Percentiles rank a stretch among this genome's conserved stretches.
These are phyloP conservation scores for Coelopa pilipes DNA, from an alignment of 2,888 invertebrate species.

Conservation along the genomic window DNA sequence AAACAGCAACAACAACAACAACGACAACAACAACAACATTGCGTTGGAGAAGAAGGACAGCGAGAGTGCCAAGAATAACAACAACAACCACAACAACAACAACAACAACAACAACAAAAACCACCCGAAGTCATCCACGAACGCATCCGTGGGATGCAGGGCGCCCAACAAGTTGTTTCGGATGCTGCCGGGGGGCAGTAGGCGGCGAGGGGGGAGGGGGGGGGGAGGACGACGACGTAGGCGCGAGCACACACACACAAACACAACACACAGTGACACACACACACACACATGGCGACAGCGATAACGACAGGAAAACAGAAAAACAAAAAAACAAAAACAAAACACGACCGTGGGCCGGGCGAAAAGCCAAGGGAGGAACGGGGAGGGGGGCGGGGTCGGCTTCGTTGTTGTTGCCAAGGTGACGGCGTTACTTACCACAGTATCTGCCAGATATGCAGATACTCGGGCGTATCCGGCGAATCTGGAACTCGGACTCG, in stretches of 20 bases:
- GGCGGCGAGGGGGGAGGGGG: neutral
- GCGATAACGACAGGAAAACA: too few species aligned
- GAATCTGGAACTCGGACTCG: neutral
- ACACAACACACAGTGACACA: neutral
- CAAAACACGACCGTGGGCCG: too few species aligned
- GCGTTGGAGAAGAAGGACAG: neutral
- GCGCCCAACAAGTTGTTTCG: conserved; percentile 22
- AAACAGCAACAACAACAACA: conserved; percentile 1
- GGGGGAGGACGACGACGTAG: neutral
- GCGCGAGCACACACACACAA: neutral
- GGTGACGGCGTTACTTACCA: too few species aligned
- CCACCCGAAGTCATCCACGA: too few species aligned
- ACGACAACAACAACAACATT: neutral
- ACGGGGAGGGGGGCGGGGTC: too few species aligned
- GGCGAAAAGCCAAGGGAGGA: too few species aligned
- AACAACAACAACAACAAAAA: too few species aligned
- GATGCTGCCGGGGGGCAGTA: neutral
- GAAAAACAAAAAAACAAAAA: too few species aligned
- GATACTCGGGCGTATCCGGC: neutral
- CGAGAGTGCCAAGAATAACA: too few species aligned
- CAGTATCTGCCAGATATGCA: conserved; percentile 21
- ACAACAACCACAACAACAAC: too few species aligned
- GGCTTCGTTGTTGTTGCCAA: too few species aligned
- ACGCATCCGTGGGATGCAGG: neutral
- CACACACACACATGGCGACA: neutral